Evolutionary conservation across 1,140 invertebrate genomes (phyloP).

Genomic region (Diabrotica undecimpunctata): DNA sequence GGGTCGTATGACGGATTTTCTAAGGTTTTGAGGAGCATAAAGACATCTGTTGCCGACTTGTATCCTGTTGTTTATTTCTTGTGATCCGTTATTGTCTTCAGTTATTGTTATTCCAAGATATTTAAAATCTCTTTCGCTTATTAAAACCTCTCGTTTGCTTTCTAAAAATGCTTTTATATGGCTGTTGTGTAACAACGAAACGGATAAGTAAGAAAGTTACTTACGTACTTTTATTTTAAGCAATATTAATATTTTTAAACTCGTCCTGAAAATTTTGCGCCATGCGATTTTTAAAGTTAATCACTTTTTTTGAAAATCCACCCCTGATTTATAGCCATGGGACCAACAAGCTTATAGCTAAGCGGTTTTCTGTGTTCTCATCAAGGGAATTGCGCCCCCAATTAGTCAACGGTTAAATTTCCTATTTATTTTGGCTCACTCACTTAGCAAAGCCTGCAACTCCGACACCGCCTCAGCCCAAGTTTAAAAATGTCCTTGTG

Average conservation of each 20-base stretch:
- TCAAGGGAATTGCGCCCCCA: constrained; percentile 5
- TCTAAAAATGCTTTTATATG: too few species aligned
- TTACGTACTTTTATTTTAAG: too few species aligned
- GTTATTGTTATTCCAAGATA: not conserved
- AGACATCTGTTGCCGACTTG: too few species aligned
- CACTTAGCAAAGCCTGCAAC: too few species aligned
- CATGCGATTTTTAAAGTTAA: not conserved
- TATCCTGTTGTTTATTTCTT: too few species aligned
- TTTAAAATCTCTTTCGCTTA: not conserved
- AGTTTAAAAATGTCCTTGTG: not conserved
- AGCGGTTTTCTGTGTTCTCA: constrained; percentile 11
- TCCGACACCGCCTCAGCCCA: not conserved
- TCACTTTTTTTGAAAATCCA: not conserved
- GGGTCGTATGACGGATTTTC: not conserved
- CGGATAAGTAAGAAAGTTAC: too few species aligned
- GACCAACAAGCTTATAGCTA: not conserved
- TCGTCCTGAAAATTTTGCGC: not conserved
- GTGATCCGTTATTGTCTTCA: not conserved
- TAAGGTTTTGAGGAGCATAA: not conserved
- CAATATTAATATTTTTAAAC: not conserved
- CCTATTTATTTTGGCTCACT: constrained; percentile 9
- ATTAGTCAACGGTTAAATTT: constrained; percentile 9
- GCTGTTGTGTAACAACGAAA: too few species aligned
- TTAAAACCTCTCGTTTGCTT: too few species aligned
- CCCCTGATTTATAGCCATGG: not conserved